These are phyloP conservation scores for Pseudomugil tenellus DNA, from an alignment of 2,797 vertebrate genomes.

Conservation along the genomic window DNA sequence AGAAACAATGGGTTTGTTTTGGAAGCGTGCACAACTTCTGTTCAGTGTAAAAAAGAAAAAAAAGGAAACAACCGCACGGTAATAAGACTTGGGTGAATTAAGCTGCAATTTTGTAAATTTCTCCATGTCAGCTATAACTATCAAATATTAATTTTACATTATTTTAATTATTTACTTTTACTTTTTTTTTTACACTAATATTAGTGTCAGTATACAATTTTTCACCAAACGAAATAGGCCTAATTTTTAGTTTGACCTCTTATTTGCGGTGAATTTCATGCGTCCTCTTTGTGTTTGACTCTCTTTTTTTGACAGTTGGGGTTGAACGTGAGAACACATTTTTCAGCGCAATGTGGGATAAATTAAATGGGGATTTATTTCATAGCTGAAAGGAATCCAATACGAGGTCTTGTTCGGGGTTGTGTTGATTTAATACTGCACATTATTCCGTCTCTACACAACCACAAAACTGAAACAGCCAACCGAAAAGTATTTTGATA, in stretches of 20 bases:
- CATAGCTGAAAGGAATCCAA: constrained; percentile 66
- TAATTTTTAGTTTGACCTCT: constrained; percentile 52
- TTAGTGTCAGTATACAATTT: constrained; percentile 13
- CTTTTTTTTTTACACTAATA: constrained; percentile 10
- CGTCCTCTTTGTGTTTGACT: constrained; percentile 28
- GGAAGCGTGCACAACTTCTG: constrained; percentile 55
- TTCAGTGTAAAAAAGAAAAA: constrained; percentile 24
- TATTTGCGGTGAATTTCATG: constrained; percentile 46
- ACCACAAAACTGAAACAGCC: constrained; percentile 31
- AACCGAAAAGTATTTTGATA: constrained; percentile 41
- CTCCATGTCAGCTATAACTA: constrained; percentile 21
- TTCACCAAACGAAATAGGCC: constrained; percentile 22
- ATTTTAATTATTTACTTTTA: constrained; percentile 9
- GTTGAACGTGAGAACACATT: constrained; percentile 77
- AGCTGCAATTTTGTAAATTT: constrained; percentile 38
- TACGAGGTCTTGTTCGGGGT: constrained; percentile 55
- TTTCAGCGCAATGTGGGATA: constrained; percentile 76
- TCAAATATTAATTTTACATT: constrained; percentile 1
- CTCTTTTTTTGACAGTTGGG: constrained; percentile 70
- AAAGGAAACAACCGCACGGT: constrained; percentile 36
- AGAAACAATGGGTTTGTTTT: constrained; percentile 66
- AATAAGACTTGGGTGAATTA: constrained; percentile 48
- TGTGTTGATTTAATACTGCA: constrained; percentile 61
- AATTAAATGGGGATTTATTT: constrained; percentile 81
- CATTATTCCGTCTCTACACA: constrained; percentile 38